Percentiles rank a stretch among this genome's conserved stretches.
Evolutionary conservation across 2,888 invertebrate species (phyloP).

Genomic region (Xanthostigma xanthostigma): DNA sequence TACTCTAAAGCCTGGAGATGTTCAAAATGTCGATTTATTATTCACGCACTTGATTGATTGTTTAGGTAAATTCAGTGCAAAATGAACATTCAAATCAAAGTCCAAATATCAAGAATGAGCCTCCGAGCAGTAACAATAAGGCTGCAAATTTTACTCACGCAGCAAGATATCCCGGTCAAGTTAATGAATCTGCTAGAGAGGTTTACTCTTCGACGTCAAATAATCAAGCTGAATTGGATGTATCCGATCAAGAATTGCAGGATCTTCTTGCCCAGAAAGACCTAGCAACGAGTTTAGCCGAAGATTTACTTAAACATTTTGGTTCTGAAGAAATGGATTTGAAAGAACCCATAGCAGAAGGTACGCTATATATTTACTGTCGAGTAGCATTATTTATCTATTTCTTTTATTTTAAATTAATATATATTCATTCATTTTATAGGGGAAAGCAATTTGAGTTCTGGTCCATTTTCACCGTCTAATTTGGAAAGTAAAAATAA

Average conservation of each 20-base stretch:
- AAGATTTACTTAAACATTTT: conserved; percentile 77
- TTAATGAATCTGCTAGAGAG: no score
- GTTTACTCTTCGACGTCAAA: no score
- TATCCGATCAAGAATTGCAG: conserved; percentile 56
- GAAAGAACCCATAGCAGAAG: conserved; percentile 18
- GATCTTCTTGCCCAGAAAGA: conserved; percentile 61
- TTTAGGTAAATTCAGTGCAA: no score
- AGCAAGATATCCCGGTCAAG: no score
- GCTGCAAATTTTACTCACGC: no score
- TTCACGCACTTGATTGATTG: conserved; percentile 7
- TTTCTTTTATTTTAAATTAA: not conserved
- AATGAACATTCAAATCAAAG: no score
- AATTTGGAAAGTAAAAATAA: conserved; percentile 21
- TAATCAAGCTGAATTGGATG: conserved; percentile 30
- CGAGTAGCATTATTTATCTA: no score
- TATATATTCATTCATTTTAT: not conserved
- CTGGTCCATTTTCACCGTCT: conserved; percentile 39
- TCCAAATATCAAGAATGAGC: no score
- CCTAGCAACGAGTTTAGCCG: conserved; percentile 64
- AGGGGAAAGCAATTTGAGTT: conserved; percentile 25
- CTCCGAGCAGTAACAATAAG: no score
- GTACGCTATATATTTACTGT: no score
- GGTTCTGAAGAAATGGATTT: conserved; percentile 51
- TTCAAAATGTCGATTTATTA: conserved; percentile 16
- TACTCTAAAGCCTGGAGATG: conserved; percentile 13